A percentile compares a stretch with the other conserved stretches of the same genome.
Conservation (phyloP, 53 echinoderm and acorn worm genomes). For the Temnopleurus reevesii region DNA sequence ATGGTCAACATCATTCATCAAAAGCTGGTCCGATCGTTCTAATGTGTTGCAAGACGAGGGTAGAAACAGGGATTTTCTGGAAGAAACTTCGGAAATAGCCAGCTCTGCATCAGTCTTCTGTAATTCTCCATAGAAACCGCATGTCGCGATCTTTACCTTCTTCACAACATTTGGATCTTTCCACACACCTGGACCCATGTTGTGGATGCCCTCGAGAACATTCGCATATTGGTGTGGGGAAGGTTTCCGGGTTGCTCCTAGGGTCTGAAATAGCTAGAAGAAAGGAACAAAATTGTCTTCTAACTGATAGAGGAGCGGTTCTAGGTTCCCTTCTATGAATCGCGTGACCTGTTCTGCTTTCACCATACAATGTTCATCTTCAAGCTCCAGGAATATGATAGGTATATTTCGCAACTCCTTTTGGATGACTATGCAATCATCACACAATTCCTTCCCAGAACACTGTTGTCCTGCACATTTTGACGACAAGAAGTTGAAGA, state of each 20-base stretch:
- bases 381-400: not conserved
- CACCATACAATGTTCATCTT: slow-evolving; percentile 3
- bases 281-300: slow-evolving; percentile 39
- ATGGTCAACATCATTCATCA: slow-evolving; percentile 41
- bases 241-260: slow-evolving; percentile 59
- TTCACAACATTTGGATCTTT: slow-evolving; percentile 21
- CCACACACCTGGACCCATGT: not conserved
- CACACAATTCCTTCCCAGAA: not conserved
- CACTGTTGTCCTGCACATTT: not conserved
- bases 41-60: slow-evolving; percentile 15
- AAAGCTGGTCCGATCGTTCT: slow-evolving; percentile 14
- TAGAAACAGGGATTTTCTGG: slow-evolving; percentile 14
- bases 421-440: not conserved
- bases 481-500: not conserved
- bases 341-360: slow-evolving; percentile 24
- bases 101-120: not conserved
- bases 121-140: not conserved
- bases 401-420: not conserved
- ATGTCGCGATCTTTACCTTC: not conserved
- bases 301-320: slow-evolving; percentile 35
- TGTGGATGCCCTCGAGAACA: slow-evolving; percentile 29
- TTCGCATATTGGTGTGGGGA: slow-evolving; percentile 52
- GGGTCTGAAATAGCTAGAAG: not conserved
- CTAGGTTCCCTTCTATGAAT: not conserved
- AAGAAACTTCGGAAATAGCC: not conserved